Base-by-base conservation (phyloP, 2,888 invertebrate species). In the Leptopilina drosophilae region DNA sequence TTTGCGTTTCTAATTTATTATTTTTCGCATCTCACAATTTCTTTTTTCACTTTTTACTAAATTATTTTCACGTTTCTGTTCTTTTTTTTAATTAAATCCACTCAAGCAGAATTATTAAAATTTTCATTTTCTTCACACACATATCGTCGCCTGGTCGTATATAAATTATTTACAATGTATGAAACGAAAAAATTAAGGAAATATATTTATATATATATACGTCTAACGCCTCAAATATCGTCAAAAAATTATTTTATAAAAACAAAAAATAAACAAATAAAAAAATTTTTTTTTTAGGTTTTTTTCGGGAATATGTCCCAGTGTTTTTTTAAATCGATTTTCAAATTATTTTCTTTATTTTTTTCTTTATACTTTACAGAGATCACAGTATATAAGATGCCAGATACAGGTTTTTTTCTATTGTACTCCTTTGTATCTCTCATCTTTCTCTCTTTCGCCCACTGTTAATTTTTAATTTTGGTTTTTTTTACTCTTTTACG, bases 361-460 rank as follows among this genome's bases (percentile, higher is more conserved):
- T 82, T 85, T 85, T 87, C 85, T 84, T 83, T 86, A 88, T 87
- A 90, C 87, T 88, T 89, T 90, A 91, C 87, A 89, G 91, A 92
- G 91, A 92, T 91, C 92, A 92, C 92, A 91, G 91, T 91, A 90
- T 90, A 92, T 90, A 91, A 89, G 89, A 90, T 91, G 91, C 91
- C 90, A 90, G 89, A 91, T 91, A 89, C 87, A 90, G 87, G 87
- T 89, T 87, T 87, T 88, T 49, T 49, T 87, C 85, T 88, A 86
- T 87, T 86, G 83, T 86, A 87, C 83, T 86, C 86, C 84, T 85
- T 87, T 83, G 79, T 85, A 79, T 75, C 78, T 75, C 78, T 76
- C 77, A 78, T 69, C 56, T 56, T 56, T 77, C 64, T 59, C 46
- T 53, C 56, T 46, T 66, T 42, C 26, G 64, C 53, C 20, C 40